Base-by-base conservation (phyloP, 2,113 vertebrate species). In the Pelmatolapia mariae region DNA sequence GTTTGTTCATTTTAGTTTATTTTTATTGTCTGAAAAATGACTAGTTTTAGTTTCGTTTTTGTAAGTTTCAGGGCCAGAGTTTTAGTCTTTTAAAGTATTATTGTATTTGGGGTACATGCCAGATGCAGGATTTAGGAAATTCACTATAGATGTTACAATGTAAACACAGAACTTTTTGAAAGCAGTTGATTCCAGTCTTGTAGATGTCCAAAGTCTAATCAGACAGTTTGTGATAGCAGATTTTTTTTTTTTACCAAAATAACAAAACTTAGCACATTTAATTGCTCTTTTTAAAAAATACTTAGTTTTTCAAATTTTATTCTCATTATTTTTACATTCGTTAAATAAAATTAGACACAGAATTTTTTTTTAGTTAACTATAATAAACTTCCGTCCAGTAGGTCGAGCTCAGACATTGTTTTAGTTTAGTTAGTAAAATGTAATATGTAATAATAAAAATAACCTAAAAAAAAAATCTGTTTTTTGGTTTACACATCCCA, bases 191-290 rank as follows among this genome's bases (percentile, higher is more conserved):
- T n/a, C 2, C 31, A 66, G 61, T 66, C 18, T 66, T 61, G 24
- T 15, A 57, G 54, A 57, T 26, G 12, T 15, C 12, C 5, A 26
- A 2, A 26, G 54, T 26, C 54, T 57, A 26, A 57, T 29, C 54
- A 57, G 54, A 26, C 54, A 26, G 12, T 26, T 8, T 0, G 7
- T 2, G 0, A 57, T 57, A 57, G 24, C 54, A 57, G 12, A 15
- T 54, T 54, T 26, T 15, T 43, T 38, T 8, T 10, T 43, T 13
- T 53, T 10, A 63, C 31, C 31, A 0, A 66, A 66, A 5, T 8
- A 38, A n/a, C 61, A 38, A 61, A 61, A 61, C 16, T 61, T 33
- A 10, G 0, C 59, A 61, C 29, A 63, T 63, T 63, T 63, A 63
- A 63, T 33, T 19, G 29, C 29, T 19, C 29, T 33, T 61, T 57